A percentile compares a stretch with the other conserved stretches of the same genome.
These are phyloP conservation scores for Drosophila micromelanica DNA, from an alignment of 1,140 invertebrate species.

Conservation along the genomic window DNA sequence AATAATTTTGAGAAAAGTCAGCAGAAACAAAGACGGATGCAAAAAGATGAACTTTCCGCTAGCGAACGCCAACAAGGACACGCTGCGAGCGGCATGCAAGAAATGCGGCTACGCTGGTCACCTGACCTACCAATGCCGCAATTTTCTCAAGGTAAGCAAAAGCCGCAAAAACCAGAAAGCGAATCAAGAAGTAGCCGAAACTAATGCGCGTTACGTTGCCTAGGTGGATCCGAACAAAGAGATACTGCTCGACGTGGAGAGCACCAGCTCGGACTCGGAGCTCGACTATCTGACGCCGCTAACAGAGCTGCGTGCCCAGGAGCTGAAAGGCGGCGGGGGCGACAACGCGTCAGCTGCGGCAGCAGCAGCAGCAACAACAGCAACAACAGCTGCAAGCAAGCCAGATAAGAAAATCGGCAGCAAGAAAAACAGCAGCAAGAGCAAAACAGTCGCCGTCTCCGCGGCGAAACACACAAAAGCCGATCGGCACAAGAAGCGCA, in stretches of 20 bases:
- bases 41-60: constrained; percentile 78
- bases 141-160: constrained; percentile 94
- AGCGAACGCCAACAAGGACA: constrained; percentile 88
- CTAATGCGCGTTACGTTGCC: constrained; percentile 17
- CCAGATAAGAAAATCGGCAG: constrained; percentile 34
- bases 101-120: constrained; percentile 98
- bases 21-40: neutral
- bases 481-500: constrained; percentile 68
- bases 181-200: neutral
- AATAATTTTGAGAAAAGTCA: constrained; percentile 15
- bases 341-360: constrained; percentile 38
- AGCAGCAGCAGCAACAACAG: constrained; percentile 5
- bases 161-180: constrained; percentile 17
- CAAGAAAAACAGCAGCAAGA: constrained; percentile 21
- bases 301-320: constrained; percentile 91
- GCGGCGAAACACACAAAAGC: constrained; percentile 55
- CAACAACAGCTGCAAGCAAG: constrained; percentile 21
- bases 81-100: constrained; percentile 92
- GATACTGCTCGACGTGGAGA: constrained; percentile 97
- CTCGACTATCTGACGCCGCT: constrained; percentile 93
- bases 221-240: constrained; percentile 93
- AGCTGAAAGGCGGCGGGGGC: constrained; percentile 87
- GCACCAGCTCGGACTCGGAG: constrained; percentile 95
- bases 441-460: constrained; percentile 27
- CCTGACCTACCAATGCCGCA: constrained; percentile 97